A percentile compares a stretch with the other conserved stretches of the same genome.
Evolutionary conservation across 2,888 invertebrate genomes (phyloP).

Genomic region (Drosophila cognata): DNA sequence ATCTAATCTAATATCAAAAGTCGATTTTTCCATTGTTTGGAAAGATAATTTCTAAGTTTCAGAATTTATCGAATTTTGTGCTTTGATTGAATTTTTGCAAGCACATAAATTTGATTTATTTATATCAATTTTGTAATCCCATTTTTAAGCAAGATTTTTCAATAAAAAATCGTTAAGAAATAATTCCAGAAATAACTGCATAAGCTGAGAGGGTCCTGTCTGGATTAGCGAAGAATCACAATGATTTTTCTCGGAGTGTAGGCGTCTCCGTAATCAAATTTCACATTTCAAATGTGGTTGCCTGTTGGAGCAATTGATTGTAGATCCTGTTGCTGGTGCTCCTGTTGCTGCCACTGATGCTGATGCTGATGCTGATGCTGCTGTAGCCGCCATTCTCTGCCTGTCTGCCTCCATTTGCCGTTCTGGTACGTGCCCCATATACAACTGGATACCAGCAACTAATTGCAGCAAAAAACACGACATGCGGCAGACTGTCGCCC

Average conservation of each 20-base stretch:
- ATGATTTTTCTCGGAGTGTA: not conserved
- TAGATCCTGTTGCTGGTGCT: slow-evolving; percentile 24
- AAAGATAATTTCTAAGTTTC: not conserved
- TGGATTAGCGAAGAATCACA: not conserved
- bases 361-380: not conserved
- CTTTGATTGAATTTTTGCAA: not conserved
- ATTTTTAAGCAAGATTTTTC: not conserved
- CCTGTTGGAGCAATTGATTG: slow-evolving; percentile 22
- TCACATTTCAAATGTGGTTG: slow-evolving; percentile 5
- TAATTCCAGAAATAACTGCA: not conserved
- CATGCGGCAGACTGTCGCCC: not conserved
- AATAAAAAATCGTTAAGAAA: not conserved
- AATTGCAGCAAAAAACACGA: slow-evolving; percentile 19
- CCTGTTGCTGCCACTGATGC: not conserved
- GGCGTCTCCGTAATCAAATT: slow-evolving; percentile 21
- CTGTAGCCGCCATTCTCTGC: not conserved
- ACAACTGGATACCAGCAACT: slow-evolving; percentile 27
- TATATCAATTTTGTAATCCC: not conserved
- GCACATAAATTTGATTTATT: not conserved
- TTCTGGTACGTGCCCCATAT: slow-evolving; percentile 16
- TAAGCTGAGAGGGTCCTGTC: not conserved
- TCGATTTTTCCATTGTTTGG: not conserved
- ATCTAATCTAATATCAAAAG: not conserved
- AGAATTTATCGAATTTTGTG: not conserved
- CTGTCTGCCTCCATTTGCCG: not conserved